A percentile compares a stretch with the other conserved stretches of the same genome.
These are phyloP conservation scores for Cyclopterus lumpus DNA, from an alignment of 2,797 vertebrate species.

Conservation along the genomic window DNA sequence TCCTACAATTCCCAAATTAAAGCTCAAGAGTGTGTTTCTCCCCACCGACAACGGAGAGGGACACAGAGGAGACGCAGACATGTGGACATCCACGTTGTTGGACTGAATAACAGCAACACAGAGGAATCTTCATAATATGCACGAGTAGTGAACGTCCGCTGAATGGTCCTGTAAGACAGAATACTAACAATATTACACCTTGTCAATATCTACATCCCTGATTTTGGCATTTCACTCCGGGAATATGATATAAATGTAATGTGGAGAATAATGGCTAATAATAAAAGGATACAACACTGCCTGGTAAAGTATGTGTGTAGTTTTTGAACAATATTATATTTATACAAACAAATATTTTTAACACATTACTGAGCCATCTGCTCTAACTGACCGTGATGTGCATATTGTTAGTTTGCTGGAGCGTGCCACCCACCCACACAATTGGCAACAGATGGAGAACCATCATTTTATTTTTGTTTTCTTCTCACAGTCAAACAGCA, in stretches of 20 bases:
- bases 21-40: neutral
- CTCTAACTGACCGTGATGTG: slow-evolving; percentile 4
- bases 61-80: too few relatives aligned
- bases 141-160: neutral
- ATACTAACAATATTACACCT: neutral
- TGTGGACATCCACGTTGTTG: neutral
- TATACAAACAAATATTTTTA: neutral
- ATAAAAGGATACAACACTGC: neutral
- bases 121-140: neutral
- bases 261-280: neutral
- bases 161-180: too few relatives aligned
- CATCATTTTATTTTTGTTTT: neutral
- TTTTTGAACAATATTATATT: neutral
- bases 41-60: too few relatives aligned
- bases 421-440: slow-evolving; percentile 9
- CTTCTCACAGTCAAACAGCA: neutral
- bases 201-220: too few relatives aligned
- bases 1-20: slow-evolving; percentile 1
- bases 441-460: slow-evolving; percentile 27
- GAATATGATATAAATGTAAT: neutral
- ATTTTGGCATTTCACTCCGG: too few relatives aligned
- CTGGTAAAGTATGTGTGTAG: neutral
- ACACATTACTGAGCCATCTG: slow-evolving; percentile 18
- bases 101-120: neutral
- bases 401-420: slow-evolving; percentile 41